Base-by-base conservation (phyloP, 1,140 invertebrate species). In the Battus philenor region DNA sequence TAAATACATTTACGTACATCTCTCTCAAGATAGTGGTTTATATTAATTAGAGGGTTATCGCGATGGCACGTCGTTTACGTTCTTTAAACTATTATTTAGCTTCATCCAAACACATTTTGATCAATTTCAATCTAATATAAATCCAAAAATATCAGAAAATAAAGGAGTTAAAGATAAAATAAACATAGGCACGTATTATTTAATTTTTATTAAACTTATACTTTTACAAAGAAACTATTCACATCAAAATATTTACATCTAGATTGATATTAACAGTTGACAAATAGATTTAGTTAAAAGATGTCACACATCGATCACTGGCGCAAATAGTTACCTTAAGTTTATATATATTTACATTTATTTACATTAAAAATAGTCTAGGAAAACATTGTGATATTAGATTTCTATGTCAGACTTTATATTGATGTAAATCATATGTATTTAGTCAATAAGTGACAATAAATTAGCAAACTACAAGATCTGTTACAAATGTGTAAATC, bases 161-260 rank as follows among this genome's bases (percentile, higher is more conserved):
- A n/a, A n/a, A n/a, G n/a, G n/a, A n/a, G n/a, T n/a, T n/a, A n/a
- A n/a, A n/a, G n/a, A n/a, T n/a, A n/a, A n/a, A n/a, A n/a, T n/a
- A n/a, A n/a, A n/a, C n/a, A n/a, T n/a, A n/a, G n/a, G 2, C 20
- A 22, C 30, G 45, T 44, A 34, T 47, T 46, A 46, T 32, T 44
- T 18, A 41, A 68, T 74, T 74, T 73, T 70, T 78, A 73, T 67
- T 76, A 72, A 79, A 79, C 50, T 70, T 58, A 64, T 72, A 68
- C 62, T 68, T 74, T 77, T 80, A 83, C 71, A 83, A 75, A 77
- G 67, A 68, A 66, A 70, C 63, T 80, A 78, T 70, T 83, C 69
- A 80, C 79, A 80, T 77, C 71, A 68, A 78, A 78, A 73, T 73
- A 59, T 60, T 73, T 76, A 74, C 59, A 55, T 39, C 65, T 69